Percentiles rank a stretch among this genome's conserved stretches.
Conservation (phyloP, 2,888 invertebrate genomes). For the Bimastos eiseni region DNA sequence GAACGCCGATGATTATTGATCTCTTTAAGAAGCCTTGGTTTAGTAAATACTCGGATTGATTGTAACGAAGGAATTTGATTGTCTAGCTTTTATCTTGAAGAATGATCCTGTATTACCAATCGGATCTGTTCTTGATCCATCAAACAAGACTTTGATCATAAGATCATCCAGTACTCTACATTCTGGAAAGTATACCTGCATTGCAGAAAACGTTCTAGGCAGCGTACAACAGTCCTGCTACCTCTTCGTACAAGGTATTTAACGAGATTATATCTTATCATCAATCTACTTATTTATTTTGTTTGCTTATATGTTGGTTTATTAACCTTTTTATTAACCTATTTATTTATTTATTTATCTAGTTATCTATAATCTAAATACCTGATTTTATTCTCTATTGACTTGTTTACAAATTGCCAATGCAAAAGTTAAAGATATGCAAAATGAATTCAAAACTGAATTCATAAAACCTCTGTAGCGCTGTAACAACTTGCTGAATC, state of each 20-base stretch:
- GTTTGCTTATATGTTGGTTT: too few species aligned
- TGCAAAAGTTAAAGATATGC: too few species aligned
- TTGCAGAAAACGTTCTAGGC: slow-evolving; percentile 48
- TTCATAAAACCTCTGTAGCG: background rate
- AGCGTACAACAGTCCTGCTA: slow-evolving; percentile 40
- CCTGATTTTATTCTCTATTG: too few species aligned
- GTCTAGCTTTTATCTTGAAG: background rate
- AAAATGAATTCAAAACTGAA: background rate
- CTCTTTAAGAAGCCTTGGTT: too few species aligned
- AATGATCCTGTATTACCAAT: background rate
- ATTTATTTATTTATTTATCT: too few species aligned
- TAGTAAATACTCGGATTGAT: too few species aligned
- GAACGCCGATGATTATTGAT: too few species aligned
- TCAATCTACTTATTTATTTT: background rate
- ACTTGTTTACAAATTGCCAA: too few species aligned
- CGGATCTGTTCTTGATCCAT: background rate
- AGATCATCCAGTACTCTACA: slow-evolving; percentile 30
- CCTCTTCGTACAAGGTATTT: slow-evolving; percentile 48
- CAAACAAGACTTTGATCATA: background rate
- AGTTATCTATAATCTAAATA: too few species aligned
- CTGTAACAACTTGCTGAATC: background rate
- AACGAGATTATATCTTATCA: background rate
- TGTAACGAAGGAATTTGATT: background rate
- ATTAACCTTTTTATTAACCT: too few species aligned
- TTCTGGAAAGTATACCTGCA: slow-evolving; percentile 52